Percentiles rank a stretch among this genome's conserved stretches.
These are phyloP conservation scores for Hycleus cichorii DNA, from an alignment of 1,140 invertebrate species.

Conservation along the genomic window DNA sequence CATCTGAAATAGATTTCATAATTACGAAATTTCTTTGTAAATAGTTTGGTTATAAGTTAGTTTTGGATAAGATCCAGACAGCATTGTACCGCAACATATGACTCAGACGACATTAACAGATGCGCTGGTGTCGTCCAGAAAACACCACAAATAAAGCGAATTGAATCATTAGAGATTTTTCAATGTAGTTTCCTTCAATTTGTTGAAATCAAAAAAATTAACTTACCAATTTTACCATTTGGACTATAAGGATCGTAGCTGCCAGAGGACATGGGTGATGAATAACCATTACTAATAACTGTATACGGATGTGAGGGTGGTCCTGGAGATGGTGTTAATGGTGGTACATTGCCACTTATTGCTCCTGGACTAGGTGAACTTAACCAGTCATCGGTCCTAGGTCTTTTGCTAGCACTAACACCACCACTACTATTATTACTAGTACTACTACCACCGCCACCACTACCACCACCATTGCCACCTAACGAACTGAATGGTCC, in stretches of 20 bases:
- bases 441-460: neutral
- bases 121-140: neutral
- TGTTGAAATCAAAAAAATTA: neutral
- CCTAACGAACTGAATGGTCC: constrained; percentile 26
- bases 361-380: constrained; percentile 50
- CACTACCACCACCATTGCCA: neutral
- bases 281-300: constrained; percentile 66
- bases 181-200: neutral
- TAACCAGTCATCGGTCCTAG: constrained; percentile 53
- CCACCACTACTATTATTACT: constrained; percentile 10
- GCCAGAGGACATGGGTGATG: constrained; percentile 72
- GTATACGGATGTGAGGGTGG: constrained; percentile 49
- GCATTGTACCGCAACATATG: neutral
- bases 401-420: constrained; percentile 24
- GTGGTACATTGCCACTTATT: constrained; percentile 49
- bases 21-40: neutral
- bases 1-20: neutral
- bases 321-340: constrained; percentile 52
- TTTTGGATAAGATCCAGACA: neutral
- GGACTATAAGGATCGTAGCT: constrained; percentile 82
- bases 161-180: no score
- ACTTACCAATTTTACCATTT: constrained; percentile 77
- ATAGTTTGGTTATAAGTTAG: neutral
- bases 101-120: neutral
- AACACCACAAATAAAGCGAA: neutral